Conservation (phyloP, 2,888 invertebrate genomes). For the Drosophila paucipuncta region DNA sequence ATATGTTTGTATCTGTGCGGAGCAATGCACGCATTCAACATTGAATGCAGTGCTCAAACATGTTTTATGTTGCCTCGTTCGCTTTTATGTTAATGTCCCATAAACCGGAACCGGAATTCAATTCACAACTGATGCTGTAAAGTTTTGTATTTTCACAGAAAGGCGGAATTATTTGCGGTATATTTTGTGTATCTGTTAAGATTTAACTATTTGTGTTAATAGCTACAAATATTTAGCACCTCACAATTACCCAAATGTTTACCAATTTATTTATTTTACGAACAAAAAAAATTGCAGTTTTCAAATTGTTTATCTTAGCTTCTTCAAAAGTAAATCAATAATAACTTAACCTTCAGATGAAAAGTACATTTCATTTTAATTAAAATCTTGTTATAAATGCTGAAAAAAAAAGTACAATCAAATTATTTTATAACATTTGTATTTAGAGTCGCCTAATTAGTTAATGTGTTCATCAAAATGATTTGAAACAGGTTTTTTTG, state of each 20-base stretch:
- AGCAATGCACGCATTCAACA: conserved; percentile 70
- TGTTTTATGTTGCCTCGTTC: conserved; percentile 45
- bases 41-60: conserved; percentile 60
- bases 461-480: conserved; percentile 15
- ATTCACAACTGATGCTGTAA: conserved; percentile 29
- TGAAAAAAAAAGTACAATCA: neutral
- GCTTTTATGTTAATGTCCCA: conserved; percentile 59
- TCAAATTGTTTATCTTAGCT: neutral
- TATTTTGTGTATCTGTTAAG: conserved; percentile 30
- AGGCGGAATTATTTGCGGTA: conserved; percentile 56
- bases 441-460: conserved; percentile 48
- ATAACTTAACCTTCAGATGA: neutral
- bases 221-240: neutral
- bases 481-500: conserved; percentile 26
- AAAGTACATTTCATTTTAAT: neutral
- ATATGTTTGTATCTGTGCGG: conserved; percentile 45
- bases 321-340: neutral
- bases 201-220: conserved; percentile 15
- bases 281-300: neutral
- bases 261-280: neutral
- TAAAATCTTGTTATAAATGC: neutral
- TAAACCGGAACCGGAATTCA: conserved; percentile 67
- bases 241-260: neutral
- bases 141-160: conserved; percentile 36
- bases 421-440: neutral